Percentiles rank a stretch among this genome's conserved stretches.
phyloP scores from a whole-genome alignment of 2,797 vertebrate species.

The Aeoliscus strigatus region DNA sequence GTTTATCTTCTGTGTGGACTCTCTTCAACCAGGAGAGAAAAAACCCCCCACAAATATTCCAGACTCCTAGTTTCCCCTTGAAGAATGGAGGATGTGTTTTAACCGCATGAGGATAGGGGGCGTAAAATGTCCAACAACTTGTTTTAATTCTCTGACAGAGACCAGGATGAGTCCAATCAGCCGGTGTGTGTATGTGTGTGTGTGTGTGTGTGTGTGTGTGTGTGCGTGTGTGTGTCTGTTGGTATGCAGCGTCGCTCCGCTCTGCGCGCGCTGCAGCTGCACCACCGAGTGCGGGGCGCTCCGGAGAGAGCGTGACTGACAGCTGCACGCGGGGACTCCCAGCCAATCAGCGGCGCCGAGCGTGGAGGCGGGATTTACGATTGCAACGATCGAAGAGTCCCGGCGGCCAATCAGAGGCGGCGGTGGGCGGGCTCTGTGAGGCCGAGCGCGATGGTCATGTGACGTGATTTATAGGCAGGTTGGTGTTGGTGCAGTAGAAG shows the following conservation, averaged over 20 bases:
- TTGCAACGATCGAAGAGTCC: slow-evolving; percentile 26
- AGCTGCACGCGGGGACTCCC: slow-evolving; percentile 58
- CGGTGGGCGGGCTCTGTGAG: slow-evolving; percentile 52
- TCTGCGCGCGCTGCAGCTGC: slow-evolving; percentile 64
- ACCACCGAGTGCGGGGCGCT: slow-evolving; percentile 56
- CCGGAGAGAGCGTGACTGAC: slow-evolving; percentile 68
- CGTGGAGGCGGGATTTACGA: slow-evolving; percentile 59
- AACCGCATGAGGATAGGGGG: slow-evolving; percentile 21
- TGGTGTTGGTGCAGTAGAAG: slow-evolving; percentile 76
- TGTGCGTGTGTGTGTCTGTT: slow-evolving; percentile 54
- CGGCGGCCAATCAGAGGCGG: slow-evolving; percentile 56
- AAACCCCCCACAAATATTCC: slow-evolving; percentile 59
- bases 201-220: slow-evolving; percentile 44
- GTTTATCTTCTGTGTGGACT: slow-evolving; percentile 35
- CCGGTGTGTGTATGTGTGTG: slow-evolving; percentile 47
- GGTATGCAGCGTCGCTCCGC: slow-evolving; percentile 72
- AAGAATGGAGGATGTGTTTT: slow-evolving; percentile 8
- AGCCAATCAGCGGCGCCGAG: slow-evolving; percentile 61
- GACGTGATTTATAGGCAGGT: slow-evolving; percentile 77
- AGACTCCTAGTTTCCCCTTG: slow-evolving; percentile 45
- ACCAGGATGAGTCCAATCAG: slow-evolving; percentile 15
- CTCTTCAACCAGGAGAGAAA: slow-evolving; percentile 39
- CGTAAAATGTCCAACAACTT: slow-evolving; percentile 26
- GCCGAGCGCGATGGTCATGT: slow-evolving; percentile 64
- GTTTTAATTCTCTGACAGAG: slow-evolving; percentile 13